Evolutionary conservation across 2,113 vertebrate genomes (phyloP), one percentile per base, ranked within the genome.

Genomic region (Ovibos moschatus): DNA sequence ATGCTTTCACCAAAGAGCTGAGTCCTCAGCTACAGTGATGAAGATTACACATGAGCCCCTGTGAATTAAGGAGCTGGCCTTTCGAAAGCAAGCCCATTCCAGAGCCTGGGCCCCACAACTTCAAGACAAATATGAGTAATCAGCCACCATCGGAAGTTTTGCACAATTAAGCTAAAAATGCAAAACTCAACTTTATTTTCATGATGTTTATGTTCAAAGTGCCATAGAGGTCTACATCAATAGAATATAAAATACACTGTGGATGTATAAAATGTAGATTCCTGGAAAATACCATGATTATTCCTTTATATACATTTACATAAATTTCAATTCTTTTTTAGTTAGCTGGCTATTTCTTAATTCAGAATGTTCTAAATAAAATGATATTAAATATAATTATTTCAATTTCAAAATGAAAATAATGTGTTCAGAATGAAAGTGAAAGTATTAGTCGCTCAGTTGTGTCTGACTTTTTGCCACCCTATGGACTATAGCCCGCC

Each of bases 161-260:
- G 14, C 53, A 86, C 25, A 64, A 74, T 85, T 91, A 82, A 96
- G 51, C 17, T 11, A 11, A 95, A 96, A 94, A 97, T 93, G 4
- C 30, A 74, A 94, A 95, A 50, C 10, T 88, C 82, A 78, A 45
- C 53, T 96, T 96, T 93, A 89, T 96, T 93, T 97, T 95, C 60
- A 97, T 94, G 74, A 51, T 79, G 93, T 89, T 97, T 95, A 94
- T 87, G 33, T 79, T 89, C 50, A 58, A 97, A 60, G 5, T 43
- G 87, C 71, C 87, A 67, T 36, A 93, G 57, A 96, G 47, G 40
- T 94, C 71, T 51, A 5, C 82, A 79, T 62, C 53, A 92, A 86
- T 4, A 78, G 83, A 89, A 95, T 27, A 89, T 28, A 95, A 96
- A 93, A 86, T 76, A 91, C 13, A 62, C 25, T 91, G 27, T 81